Base-by-base conservation (phyloP, 2,113 vertebrate genomes). In the Procavia capensis region DNA sequence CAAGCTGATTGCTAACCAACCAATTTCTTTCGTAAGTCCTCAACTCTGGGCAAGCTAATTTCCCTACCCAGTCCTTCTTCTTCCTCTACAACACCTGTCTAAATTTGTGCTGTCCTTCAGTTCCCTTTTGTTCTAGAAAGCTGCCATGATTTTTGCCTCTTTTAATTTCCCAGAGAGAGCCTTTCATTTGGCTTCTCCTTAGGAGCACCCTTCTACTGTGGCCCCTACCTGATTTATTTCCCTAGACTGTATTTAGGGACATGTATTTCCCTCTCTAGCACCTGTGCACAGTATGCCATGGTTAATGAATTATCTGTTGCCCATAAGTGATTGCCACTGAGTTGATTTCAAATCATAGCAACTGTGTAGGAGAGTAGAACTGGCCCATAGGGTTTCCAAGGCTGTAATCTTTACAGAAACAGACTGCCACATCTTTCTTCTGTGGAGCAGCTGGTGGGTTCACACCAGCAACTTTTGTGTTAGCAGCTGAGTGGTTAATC, bases 81-180 rank as follows among this genome's bases (percentile, higher is more conserved):
- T 39, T 80, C 31, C 68, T 89, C 24, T 81, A 57, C 14, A 57
- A 16, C 19, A 25, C 39, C 24, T 47, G 7, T 82, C 72, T 94
- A 76, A 63, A 43, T 41, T 27, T 34, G 6, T 93, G 36, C 31
- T 87, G 10, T 80, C 43, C n/a, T 83, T 70, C n/a, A 85, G 50
- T 25, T 34, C 20, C 57, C 16, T 93, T 25, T 91, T 95, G 9
- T 81, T 85, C 66, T 25, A 41, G 45, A 88, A 88, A 34, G 24
- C 20, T 82, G 82, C 36, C 29, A 72, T 41, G 45, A 94, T 57
- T 68, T 59, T 64, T 68, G 70, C 64, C n/a, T 9, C 36, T 81
- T 93, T 97, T 59, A 89, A 93, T 41, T 96, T 94, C 34, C 36
- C 66, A 39, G 66, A 88, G 83, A 93, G 25, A 82, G 17, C 20